Evolutionary conservation across 53 echinoderm and acorn worm species (phyloP).

Genomic region (Zoroaster sp.): DNA sequence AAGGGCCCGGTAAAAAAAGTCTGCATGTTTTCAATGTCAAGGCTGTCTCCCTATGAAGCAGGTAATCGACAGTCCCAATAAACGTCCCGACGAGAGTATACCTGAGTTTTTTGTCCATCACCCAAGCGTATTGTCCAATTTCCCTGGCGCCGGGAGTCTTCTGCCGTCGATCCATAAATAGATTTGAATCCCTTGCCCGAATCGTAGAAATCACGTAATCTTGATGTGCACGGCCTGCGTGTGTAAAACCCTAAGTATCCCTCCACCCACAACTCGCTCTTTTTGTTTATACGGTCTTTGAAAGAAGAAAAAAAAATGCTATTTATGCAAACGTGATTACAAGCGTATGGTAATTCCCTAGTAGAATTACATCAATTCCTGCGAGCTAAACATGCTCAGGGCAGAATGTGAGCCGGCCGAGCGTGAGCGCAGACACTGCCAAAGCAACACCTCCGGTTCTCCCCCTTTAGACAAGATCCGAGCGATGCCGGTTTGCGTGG

Average conservation of each 20-base stretch:
- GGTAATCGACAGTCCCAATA: slow-evolving; percentile 2
- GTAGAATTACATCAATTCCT: slow-evolving; percentile 35
- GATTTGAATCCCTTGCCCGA: slow-evolving; percentile 36
- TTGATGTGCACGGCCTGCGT: neutral
- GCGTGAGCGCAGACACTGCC: slow-evolving; percentile 46
- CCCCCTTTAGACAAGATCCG: neutral
- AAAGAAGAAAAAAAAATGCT: too few relatives aligned
- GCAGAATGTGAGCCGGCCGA: slow-evolving; percentile 21
- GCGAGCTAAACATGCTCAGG: slow-evolving; percentile 37
- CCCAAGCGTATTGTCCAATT: slow-evolving; percentile 53
- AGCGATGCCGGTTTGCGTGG: neutral
- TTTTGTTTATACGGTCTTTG: neutral
- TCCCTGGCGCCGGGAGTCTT: slow-evolving; percentile 44
- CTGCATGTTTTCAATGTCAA: slow-evolving; percentile 14
- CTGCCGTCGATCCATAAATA: slow-evolving; percentile 39
- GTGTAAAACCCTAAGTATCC: neutral
- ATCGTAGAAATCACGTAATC: slow-evolving; percentile 44
- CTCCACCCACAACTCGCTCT: neutral
- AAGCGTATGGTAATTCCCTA: slow-evolving; percentile 32
- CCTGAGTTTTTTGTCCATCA: slow-evolving; percentile 41
- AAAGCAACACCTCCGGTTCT: slow-evolving; percentile 5
- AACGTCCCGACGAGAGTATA: slow-evolving; percentile 10
- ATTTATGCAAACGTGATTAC: slow-evolving; percentile 49
- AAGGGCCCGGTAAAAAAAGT: neutral
- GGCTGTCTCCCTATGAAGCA: neutral